Evolutionary conservation across 2,888 invertebrate species (phyloP).

Genomic region (Trachelus tabidus): DNA sequence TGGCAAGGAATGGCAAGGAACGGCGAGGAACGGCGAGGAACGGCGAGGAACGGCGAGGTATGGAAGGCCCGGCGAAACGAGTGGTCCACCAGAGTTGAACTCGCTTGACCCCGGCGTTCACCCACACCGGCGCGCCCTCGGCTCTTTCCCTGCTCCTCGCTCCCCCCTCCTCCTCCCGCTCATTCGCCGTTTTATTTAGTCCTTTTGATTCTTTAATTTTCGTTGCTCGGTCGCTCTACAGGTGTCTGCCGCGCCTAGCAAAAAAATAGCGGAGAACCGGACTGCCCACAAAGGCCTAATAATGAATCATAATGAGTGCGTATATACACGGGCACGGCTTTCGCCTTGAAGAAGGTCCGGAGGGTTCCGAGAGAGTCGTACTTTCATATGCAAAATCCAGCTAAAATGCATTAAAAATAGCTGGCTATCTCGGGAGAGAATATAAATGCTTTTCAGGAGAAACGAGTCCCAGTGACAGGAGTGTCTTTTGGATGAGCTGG

Average conservation of each 20-base stretch:
- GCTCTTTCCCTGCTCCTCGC: slow-evolving; percentile 14
- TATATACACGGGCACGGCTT: slow-evolving; percentile 21
- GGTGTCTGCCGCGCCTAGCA: slow-evolving; percentile 53
- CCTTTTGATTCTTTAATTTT: slow-evolving; percentile 42
- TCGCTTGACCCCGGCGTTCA: slow-evolving; percentile 57
- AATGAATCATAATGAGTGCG: slow-evolving; percentile 55
- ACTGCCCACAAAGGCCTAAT: slow-evolving; percentile 55
- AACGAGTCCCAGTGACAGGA: too few relatives aligned
- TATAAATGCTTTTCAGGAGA: too few relatives aligned
- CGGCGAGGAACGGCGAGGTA: slow-evolving; percentile 8
- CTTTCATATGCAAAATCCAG: slow-evolving; percentile 52
- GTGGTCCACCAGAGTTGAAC: slow-evolving; percentile 48
- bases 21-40: too few relatives aligned
- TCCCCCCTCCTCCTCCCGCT: slow-evolving; percentile 9
- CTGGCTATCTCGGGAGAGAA: too few relatives aligned
- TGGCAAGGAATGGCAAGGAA: neutral
- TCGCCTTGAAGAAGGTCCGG: slow-evolving; percentile 13
- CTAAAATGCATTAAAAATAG: too few relatives aligned
- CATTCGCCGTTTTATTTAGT: slow-evolving; percentile 32
- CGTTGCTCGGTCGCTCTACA: slow-evolving; percentile 44
- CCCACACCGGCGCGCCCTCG: slow-evolving; percentile 45
- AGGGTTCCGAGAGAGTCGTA: slow-evolving; percentile 32
- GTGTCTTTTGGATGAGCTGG: too few relatives aligned
- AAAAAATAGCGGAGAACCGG: slow-evolving; percentile 50
- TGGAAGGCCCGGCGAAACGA: slow-evolving; percentile 34